Base-by-base conservation (phyloP, 2,888 invertebrate species). In the Tachystola acroxantha region DNA sequence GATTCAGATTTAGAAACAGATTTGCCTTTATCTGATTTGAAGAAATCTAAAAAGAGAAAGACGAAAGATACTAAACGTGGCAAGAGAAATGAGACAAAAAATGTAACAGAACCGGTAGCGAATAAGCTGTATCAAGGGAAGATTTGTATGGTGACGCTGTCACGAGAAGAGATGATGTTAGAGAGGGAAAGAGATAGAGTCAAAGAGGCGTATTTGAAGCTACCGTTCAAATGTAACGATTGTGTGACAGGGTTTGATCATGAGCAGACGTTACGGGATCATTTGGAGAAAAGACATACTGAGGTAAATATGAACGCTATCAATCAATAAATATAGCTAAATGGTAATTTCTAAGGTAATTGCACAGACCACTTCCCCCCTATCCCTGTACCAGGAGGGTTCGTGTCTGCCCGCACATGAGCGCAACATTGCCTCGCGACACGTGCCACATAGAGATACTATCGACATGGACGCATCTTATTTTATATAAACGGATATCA, bases 181-280 rank as follows among this genome's bases (percentile, higher is more conserved):
- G 80, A 81, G 13, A 63, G 84, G 10, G 54, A 57, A 0, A 45
- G 37, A 0, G 63, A 76, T 3, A 52, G 62, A 0, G 46, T 37
- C 0, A 73, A 61, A 1, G 57, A 57, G 5, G 54, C 56, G 0
- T 84, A 72, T 42, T 29, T 75, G 20, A 75, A 65, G 14, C 48
- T 81, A 7, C 75, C 77, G 0, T 78, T 50, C 25, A 77, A 74
- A 44, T 84, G 82, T 45, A 67, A 72, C 1, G 48, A 46, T 6
- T 84, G 84, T 36, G 61, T 82, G 0, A 61, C 64, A 0, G 81
- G 73, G 0, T 84, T 80, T 16, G 80, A 81, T 10, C 71, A 76
- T 28, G 78, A 81, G 13, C 25, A 54, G 3, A 75, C 64, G 0
- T 50, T 73, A 26, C 51, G 64, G 1, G 66, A 61, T 0, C 84